These are phyloP conservation scores for Sebastes alutus DNA, from an alignment of 2,797 vertebrate species.

Conservation along the genomic window DNA sequence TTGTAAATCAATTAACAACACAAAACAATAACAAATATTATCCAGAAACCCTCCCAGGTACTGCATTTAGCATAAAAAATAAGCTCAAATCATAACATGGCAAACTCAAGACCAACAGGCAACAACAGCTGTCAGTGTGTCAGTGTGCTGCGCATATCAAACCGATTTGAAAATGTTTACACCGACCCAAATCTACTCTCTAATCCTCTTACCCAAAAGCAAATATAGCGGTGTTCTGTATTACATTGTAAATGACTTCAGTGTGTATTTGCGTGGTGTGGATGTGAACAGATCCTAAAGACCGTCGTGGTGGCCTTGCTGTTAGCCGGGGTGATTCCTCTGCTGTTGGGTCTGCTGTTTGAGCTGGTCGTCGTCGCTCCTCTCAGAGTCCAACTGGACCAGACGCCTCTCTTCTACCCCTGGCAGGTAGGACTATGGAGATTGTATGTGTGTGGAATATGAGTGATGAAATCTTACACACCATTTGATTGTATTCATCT, in stretches of 20 bases:
- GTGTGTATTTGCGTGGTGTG: neutral
- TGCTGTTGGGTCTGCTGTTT: slow-evolving; percentile 93
- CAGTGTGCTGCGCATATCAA: neutral
- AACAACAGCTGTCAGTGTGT: too few species aligned
- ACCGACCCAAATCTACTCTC: too few species aligned
- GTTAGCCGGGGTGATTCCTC: slow-evolving; percentile 92
- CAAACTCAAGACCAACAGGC: too few species aligned
- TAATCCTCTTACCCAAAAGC: neutral
- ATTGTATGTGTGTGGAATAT: neutral
- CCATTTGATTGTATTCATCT: neutral
- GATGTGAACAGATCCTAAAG: slow-evolving; percentile 88
- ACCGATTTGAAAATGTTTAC: neutral
- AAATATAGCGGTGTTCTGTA: neutral
- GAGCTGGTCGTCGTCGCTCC: slow-evolving; percentile 95
- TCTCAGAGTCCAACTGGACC: slow-evolving; percentile 93
- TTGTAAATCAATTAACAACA: neutral
- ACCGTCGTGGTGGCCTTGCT: slow-evolving; percentile 91
- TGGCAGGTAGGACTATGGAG: slow-evolving; percentile 88
- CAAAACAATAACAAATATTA: neutral
- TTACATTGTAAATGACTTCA: neutral
- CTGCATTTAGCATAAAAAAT: too few species aligned
- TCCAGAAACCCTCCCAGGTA: too few species aligned
- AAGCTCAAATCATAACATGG: too few species aligned
- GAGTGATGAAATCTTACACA: neutral
- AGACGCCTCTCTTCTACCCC: slow-evolving; percentile 96